Evolutionary conservation across 2,113 vertebrate species (phyloP), one percentile per base, ranked within the genome.

Genomic region (Apeltes quadracus): DNA sequence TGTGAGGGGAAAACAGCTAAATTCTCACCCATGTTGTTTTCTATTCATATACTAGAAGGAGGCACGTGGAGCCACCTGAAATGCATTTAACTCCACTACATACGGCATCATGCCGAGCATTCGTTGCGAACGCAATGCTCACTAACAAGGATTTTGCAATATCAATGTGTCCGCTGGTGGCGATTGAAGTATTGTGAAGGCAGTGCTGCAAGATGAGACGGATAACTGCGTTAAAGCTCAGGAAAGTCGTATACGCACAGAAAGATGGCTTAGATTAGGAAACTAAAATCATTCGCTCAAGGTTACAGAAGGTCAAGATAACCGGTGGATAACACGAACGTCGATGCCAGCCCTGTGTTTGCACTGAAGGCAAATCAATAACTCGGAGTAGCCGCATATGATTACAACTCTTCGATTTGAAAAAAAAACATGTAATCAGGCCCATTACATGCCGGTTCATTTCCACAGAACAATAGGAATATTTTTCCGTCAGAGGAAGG

Each of bases 1-100:
- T 51, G 58, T 71, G 43, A 79, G 46, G 20, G 50, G 14, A 61
- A 63, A 62, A 57, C 39, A 27, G 22, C 61, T 53, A 32, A 55
- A n/a, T 14, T 48, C 6, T 11, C 25, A 3, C 29, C 29, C 29
- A 29, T 5, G 29, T 29, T 5, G 29, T 29, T 70, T 74, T 62
- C 34, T 23, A 71, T 29, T 29, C 29, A 34, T 41, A 13, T 12
- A 58, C 4, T 53, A 8, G 7, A 58, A 15, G 8, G 22, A 51
- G n/a, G 51, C 32, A 27, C 39, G 23, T 54, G 51, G 46, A n/a
- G 39, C 27, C 51, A 76, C 15, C 22, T 23, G 53, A 43, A 64
- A 55, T 48, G 51, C 18, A 32, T 53, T 3, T 51, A 51, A 23
- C 41, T 38, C 13, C n/a, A 2, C 25, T 12, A 20, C 25, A 43